Base-by-base conservation (phyloP, 1,140 invertebrate genomes). In the Popillia japonica region DNA sequence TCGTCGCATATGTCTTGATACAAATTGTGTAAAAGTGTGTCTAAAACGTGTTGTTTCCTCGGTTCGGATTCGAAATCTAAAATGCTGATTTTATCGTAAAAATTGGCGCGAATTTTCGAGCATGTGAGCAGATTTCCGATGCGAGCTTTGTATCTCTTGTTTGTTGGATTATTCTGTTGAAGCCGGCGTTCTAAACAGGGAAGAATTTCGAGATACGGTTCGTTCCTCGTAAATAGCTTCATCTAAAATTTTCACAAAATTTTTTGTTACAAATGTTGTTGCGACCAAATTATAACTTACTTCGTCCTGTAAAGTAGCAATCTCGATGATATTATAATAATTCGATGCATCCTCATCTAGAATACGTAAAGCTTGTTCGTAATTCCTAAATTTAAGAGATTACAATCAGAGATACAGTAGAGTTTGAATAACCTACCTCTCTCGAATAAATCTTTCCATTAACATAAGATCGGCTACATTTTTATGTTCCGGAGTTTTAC, bases 401-500 rank as follows among this genome's bases (percentile, higher is more conserved):
- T 3, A 55, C 17, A 3, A 6, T n/a, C 2, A 17, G 17, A 55
- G 44, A n/a, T n/a, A n/a, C n/a, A n/a, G n/a, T n/a, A n/a, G n/a
- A n/a, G n/a, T n/a, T n/a, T n/a, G 23, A 59, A 40, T n/a, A 72
- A 48, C 76, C 55, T 76, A 79, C 79, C 78, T 68, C 76, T 41
- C 73, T 77, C 40, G 55, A n/a, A 82, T 78, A n/a, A 81, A 82
- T 59, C 81, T 76, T 40, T 73, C n/a, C 0, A 81, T 59, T 27
- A 84, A 75, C 40, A 83, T 64, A 14, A 80, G 10, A 78, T 82
- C 79, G 27, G 77, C 78, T 73, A 34, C 27, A n/a, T 78, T 48
- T 76, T 72, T 76, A 9, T 83, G 55, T 42, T 72, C 41, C 4
- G 73, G 22, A 14, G 73, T 64, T 41, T 77, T 77, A 77, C 82